Percentiles rank a stretch among this genome's conserved stretches.
Conservation (phyloP, 1,140 invertebrate genomes). For the Himalopsyche phryganea region DNA sequence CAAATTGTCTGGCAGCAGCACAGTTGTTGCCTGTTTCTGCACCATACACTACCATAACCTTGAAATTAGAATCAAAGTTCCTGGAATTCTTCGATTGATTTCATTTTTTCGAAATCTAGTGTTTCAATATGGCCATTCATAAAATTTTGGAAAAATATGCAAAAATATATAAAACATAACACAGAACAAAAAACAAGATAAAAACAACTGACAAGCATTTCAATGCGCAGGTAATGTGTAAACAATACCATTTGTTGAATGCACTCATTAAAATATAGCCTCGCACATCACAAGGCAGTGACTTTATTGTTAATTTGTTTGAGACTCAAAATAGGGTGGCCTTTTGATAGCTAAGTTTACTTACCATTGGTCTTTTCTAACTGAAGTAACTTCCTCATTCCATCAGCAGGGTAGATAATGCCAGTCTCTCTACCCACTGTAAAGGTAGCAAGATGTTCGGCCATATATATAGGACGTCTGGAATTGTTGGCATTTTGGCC, state of each 20-base stretch:
- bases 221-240: too few species aligned
- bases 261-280: too few species aligned
- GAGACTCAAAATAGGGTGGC: too few species aligned
- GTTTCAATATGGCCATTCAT: background rate
- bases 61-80: background rate
- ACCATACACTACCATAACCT: background rate
- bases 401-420: constrained; percentile 86
- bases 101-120: background rate
- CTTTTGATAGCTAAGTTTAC: too few species aligned
- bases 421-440: constrained; percentile 86
- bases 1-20: background rate
- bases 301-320: too few species aligned
- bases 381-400: constrained; percentile 90
- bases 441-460: constrained; percentile 98
- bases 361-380: constrained; percentile 92
- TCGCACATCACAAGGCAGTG: too few species aligned
- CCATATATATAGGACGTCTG: constrained; percentile 74
- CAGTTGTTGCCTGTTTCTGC: background rate
- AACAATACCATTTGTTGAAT: too few species aligned
- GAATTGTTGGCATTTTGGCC: constrained; percentile 32
- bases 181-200: too few species aligned
- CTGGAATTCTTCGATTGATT: background rate
- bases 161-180: too few species aligned
- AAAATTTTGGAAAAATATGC: too few species aligned
- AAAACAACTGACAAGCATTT: too few species aligned